Conservation (phyloP, 2,797 vertebrate species). For the Anniella stebbinsi region DNA sequence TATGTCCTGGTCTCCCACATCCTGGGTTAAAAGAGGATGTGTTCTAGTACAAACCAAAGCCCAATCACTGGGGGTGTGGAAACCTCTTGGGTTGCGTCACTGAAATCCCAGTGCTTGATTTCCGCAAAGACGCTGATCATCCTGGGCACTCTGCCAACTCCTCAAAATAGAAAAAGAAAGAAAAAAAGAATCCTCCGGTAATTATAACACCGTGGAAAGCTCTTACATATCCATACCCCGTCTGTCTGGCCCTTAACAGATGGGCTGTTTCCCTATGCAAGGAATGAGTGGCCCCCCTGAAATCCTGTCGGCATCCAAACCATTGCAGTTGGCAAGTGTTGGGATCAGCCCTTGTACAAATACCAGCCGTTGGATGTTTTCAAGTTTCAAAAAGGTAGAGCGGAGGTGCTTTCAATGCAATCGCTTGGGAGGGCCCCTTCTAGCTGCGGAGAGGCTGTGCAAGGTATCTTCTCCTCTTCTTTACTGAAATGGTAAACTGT, state of each 20-base stretch:
- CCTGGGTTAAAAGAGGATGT: background rate
- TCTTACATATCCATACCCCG: background rate
- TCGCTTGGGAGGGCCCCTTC: no score
- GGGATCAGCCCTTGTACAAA: background rate
- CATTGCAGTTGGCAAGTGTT: background rate
- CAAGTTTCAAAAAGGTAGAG: background rate
- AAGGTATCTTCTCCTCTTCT: no score
- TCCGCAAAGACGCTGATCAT: constrained; percentile 22
- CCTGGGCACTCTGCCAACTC: constrained; percentile 26
- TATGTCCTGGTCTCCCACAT: background rate
- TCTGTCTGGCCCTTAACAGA: background rate
- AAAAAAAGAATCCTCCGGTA: background rate
- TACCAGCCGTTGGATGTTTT: background rate
- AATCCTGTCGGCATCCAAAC: background rate
- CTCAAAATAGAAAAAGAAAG: constrained; percentile 28
- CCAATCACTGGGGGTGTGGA: background rate
- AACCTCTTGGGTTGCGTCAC: background rate
- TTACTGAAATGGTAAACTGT: no score
- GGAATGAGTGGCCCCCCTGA: background rate
- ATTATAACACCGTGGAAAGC: background rate
- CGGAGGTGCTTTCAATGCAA: background rate
- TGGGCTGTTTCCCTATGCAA: background rate
- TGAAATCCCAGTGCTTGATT: background rate
- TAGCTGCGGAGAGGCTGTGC: no score
- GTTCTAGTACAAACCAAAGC: background rate